Evolutionary conservation across 1,140 invertebrate genomes (phyloP).

Genomic region (Berghia stephanieae): DNA sequence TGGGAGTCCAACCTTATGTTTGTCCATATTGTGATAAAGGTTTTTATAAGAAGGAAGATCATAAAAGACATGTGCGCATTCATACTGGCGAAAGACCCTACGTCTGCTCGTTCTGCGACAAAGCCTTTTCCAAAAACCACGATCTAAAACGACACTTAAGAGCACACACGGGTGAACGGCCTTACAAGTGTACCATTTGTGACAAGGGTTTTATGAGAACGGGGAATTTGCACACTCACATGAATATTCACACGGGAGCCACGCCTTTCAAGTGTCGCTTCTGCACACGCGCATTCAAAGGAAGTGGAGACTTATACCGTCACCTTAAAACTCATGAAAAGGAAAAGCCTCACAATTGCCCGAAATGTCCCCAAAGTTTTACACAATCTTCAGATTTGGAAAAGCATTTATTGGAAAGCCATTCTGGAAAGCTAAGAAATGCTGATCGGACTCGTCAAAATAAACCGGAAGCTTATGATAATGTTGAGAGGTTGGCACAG

Average conservation of each 20-base stretch:
- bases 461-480: too few relatives aligned
- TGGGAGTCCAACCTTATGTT: too few relatives aligned
- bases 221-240: slow-evolving; percentile 33
- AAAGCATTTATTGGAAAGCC: too few relatives aligned
- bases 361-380: slow-evolving; percentile 89
- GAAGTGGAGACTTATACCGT: slow-evolving; percentile 76
- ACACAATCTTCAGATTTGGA: too few relatives aligned
- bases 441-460: too few relatives aligned
- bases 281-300: slow-evolving; percentile 36
- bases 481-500: too few relatives aligned
- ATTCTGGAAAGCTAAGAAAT: too few relatives aligned
- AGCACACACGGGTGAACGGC: slow-evolving; percentile 32
- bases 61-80: slow-evolving; percentile 77
- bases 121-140: slow-evolving; percentile 63
- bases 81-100: slow-evolving; percentile 73
- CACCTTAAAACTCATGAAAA: slow-evolving; percentile 75
- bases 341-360: slow-evolving; percentile 87
- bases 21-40: too few relatives aligned
- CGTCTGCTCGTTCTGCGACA: slow-evolving; percentile 76
- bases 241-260: slow-evolving; percentile 34
- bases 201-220: slow-evolving; percentile 33
- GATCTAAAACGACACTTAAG: slow-evolving; percentile 76
- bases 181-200: slow-evolving; percentile 37
- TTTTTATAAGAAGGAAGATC: too few relatives aligned
- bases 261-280: slow-evolving; percentile 35